A percentile compares a stretch with the other conserved stretches of the same genome.
These are phyloP conservation scores for Ormyrus labotus DNA, from an alignment of 2,888 invertebrate species.

Conservation along the genomic window DNA sequence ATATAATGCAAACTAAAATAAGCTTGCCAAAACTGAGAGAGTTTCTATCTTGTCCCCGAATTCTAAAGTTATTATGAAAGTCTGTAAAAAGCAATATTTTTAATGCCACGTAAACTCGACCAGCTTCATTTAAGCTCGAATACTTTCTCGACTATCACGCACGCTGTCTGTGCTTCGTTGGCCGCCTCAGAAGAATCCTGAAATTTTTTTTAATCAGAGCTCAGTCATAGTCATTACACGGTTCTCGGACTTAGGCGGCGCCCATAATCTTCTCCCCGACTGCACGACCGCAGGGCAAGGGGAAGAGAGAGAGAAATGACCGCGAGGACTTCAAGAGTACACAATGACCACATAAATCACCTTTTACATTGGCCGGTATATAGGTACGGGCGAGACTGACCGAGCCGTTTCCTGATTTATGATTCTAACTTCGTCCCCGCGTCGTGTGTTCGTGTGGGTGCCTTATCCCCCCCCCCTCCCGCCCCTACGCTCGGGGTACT, in stretches of 20 bases:
- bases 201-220: too few species aligned
- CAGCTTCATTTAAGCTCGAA: too few species aligned
- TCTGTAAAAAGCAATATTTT: too few species aligned
- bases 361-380: constrained; percentile 57
- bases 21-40: too few species aligned
- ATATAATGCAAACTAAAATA: too few species aligned
- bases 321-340: constrained; percentile 56
- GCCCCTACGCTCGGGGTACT: not conserved
- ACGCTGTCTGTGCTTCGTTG: too few species aligned
- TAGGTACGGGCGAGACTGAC: constrained; percentile 60
- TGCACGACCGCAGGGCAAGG: not conserved
- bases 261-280: not conserved
- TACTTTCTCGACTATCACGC: too few species aligned
- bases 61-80: too few species aligned
- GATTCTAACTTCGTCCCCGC: constrained; percentile 62
- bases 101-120: too few species aligned
- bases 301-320: constrained; percentile 14
- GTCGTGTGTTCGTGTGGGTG: not conserved
- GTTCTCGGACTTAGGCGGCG: not conserved
- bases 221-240: too few species aligned
- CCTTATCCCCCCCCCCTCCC: not conserved
- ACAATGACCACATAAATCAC: constrained; percentile 68
- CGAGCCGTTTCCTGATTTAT: constrained; percentile 66
- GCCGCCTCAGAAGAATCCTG: too few species aligned
- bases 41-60: too few species aligned